phyloP scores from a whole-genome alignment of 2,888 invertebrate genomes.

The Aleiodes alternator region DNA sequence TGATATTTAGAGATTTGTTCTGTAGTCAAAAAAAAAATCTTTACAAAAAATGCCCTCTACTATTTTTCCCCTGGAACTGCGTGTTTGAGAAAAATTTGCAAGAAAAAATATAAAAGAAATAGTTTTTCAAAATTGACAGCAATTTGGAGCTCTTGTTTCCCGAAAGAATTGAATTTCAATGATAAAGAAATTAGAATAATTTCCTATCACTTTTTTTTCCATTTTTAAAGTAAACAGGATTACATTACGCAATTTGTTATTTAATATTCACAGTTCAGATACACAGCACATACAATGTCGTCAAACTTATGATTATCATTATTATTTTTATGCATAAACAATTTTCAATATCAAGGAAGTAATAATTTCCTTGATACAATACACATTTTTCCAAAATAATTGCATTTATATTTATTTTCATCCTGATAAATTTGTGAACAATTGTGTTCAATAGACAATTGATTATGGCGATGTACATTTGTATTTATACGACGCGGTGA shows the following conservation, averaged over 20 bases:
- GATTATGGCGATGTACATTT: neutral
- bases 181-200: no score
- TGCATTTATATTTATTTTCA: neutral
- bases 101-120: no score
- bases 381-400: constrained; percentile 21
- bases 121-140: no score
- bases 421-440: neutral
- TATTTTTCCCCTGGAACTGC: no score
- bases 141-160: no score
- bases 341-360: constrained; percentile 7
- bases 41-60: no score
- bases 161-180: no score
- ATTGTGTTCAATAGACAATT: neutral
- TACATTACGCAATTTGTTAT: constrained; percentile 35
- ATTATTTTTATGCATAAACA: constrained; percentile 6
- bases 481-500: neutral
- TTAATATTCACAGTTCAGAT: constrained; percentile 53
- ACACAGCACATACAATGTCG: constrained; percentile 47
- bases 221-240: constrained; percentile 10
- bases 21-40: no score
- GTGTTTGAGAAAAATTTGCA: no score
- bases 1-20: no score
- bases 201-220: neutral
- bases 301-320: constrained; percentile 16
- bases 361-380: constrained; percentile 20